Conservation (phyloP, 2,888 invertebrate species). For the Andrena haemorrhoa region DNA sequence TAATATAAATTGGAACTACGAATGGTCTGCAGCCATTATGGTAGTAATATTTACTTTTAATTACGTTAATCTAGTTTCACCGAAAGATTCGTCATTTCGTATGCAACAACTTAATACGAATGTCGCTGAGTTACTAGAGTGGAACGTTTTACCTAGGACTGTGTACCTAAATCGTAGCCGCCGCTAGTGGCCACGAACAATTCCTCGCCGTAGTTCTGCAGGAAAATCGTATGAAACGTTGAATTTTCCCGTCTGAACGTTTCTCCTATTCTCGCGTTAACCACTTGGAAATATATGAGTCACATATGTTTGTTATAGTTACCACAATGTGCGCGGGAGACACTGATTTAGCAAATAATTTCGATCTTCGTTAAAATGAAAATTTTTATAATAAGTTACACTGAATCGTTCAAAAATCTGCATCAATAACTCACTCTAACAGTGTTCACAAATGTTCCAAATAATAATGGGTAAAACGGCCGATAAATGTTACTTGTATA, state of each 20-base stretch:
- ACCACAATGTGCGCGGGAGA: neutral
- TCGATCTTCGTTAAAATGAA: too few species aligned
- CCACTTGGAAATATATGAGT: neutral
- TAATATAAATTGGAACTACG: too few species aligned
- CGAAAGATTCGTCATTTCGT: neutral
- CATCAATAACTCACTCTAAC: too few species aligned
- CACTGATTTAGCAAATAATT: too few species aligned
- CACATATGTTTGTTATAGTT: neutral
- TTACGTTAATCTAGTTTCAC: neutral
- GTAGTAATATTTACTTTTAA: too few species aligned
- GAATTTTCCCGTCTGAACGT: conserved; percentile 1
- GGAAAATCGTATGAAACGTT: neutral
- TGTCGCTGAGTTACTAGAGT: neutral
- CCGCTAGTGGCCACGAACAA: neutral
- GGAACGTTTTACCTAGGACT: neutral
- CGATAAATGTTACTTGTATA: too few species aligned
- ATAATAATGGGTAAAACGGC: too few species aligned
- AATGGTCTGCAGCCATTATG: too few species aligned
- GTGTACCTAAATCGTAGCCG: conserved; percentile 1
- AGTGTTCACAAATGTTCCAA: too few species aligned
- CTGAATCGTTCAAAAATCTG: too few species aligned
- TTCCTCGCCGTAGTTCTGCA: neutral
- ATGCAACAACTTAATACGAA: neutral
- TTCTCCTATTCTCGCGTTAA: neutral
- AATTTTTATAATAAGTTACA: too few species aligned